Percentiles rank a stretch among this genome's conserved stretches.
Evolutionary conservation across 2,113 vertebrate genomes (phyloP).

Genomic region (Mastomys natalensis): DNA sequence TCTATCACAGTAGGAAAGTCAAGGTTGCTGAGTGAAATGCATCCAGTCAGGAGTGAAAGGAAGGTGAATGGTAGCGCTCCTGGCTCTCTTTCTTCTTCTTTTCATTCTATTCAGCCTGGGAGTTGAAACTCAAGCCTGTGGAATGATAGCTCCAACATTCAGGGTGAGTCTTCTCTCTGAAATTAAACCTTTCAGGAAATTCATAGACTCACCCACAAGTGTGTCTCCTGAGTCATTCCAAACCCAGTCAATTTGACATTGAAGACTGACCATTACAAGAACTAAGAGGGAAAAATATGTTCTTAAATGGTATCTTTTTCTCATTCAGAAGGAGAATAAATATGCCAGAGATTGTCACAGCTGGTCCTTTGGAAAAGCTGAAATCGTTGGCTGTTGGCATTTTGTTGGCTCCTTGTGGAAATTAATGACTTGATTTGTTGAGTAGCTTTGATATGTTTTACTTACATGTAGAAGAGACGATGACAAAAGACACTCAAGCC

Average conservation of each 20-base stretch:
- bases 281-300: neutral
- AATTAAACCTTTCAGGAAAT: neutral
- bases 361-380: too few relatives aligned
- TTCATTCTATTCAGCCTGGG: neutral
- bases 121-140: neutral
- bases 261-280: neutral
- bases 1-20: neutral
- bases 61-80: neutral
- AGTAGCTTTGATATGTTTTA: neutral
- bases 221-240: neutral
- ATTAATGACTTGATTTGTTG: slow-evolving; percentile 32
- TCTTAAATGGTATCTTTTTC: neutral
- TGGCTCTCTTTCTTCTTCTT: neutral
- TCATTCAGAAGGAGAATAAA: slow-evolving; percentile 35
- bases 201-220: neutral
- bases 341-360: neutral
- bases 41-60: neutral
- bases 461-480: neutral
- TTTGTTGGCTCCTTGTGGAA: too few relatives aligned
- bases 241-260: neutral
- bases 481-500: neutral
- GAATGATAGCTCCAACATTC: neutral
- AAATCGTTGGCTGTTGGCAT: too few relatives aligned
- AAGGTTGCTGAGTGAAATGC: neutral
- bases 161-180: neutral